Conservation (phyloP, 92 coral and sea anemone genomes). For the Virgularia gustaviana region DNA sequence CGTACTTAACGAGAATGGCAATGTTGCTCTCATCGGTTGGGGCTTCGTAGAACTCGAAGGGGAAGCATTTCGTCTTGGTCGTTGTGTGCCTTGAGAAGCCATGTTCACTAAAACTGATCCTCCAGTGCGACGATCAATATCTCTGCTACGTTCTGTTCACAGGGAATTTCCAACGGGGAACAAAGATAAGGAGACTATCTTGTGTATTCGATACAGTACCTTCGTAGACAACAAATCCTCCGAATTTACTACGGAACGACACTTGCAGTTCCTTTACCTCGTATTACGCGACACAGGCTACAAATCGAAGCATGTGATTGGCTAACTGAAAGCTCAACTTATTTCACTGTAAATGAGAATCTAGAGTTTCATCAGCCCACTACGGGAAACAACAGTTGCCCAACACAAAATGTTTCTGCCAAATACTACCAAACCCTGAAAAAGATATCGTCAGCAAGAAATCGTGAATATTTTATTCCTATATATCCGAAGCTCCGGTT, state of each 20-base stretch:
- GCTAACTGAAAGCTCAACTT: neutral
- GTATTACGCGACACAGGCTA: slow-evolving; percentile 29
- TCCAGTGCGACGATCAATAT: too few relatives aligned
- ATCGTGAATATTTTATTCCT: too few relatives aligned
- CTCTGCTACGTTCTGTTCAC: too few relatives aligned
- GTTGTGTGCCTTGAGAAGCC: slow-evolving; percentile 99
- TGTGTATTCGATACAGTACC: slow-evolving; percentile 29
- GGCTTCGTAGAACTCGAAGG: slow-evolving; percentile 97
- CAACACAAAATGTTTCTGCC: neutral
- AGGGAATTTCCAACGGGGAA: too few relatives aligned
- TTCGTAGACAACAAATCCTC: slow-evolving; percentile 22
- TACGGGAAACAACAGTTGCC: neutral
- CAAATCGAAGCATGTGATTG: slow-evolving; percentile 25
- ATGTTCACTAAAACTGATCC: slow-evolving; percentile 42
- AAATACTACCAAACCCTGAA: too few relatives aligned
- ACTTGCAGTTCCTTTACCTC: slow-evolving; percentile 22
- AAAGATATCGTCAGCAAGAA: neutral
- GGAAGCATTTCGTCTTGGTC: slow-evolving; percentile 96
- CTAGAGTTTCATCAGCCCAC: slow-evolving; percentile 5
- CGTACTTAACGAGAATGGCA: slow-evolving; percentile 70
- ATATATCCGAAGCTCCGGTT: too few relatives aligned
- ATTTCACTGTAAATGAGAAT: slow-evolving; percentile 6
- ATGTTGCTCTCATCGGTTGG: slow-evolving; percentile 95
- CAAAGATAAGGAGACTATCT: neutral
- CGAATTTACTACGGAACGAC: too few relatives aligned